These are phyloP conservation scores for Galerucella nymphaeae DNA, from an alignment of 2,888 invertebrate genomes.

Conservation along the genomic window DNA sequence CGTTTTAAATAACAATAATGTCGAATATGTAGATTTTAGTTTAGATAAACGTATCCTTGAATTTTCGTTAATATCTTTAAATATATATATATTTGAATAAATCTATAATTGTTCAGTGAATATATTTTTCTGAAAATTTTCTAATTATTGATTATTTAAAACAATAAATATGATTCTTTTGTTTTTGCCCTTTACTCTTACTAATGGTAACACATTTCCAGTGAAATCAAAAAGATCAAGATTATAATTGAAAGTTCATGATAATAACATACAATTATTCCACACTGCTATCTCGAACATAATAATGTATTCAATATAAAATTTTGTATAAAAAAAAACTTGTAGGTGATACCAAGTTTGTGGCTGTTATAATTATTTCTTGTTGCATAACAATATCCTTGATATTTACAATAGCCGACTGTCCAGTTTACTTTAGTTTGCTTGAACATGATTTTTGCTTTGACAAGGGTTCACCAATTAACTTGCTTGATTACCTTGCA, in stretches of 20 bases:
- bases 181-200: too few species aligned
- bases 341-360: slow-evolving; percentile 24
- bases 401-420: slow-evolving; percentile 28
- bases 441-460: slow-evolving; percentile 27
- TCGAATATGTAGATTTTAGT: slow-evolving; percentile 1
- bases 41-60: background rate
- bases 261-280: slow-evolving; percentile 3
- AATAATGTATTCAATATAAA: slow-evolving; percentile 1
- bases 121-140: background rate
- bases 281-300: background rate
- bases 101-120: too few species aligned
- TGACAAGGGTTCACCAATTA: slow-evolving; percentile 30
- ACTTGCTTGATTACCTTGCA: slow-evolving; percentile 30
- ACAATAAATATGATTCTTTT: background rate
- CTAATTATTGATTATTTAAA: background rate
- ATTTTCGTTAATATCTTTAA: too few species aligned
- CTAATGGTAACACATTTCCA: background rate
- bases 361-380: slow-evolving; percentile 30
- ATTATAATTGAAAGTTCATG: slow-evolving; percentile 14
- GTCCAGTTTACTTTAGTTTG: slow-evolving; percentile 23
- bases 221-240: slow-evolving; percentile 7
- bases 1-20: slow-evolving; percentile 1
- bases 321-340: slow-evolving; percentile 2
- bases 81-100: too few species aligned
- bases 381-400: slow-evolving; percentile 26